phyloP scores from a whole-genome alignment of 1,140 invertebrate species.

The Octopus sinensis region DNA sequence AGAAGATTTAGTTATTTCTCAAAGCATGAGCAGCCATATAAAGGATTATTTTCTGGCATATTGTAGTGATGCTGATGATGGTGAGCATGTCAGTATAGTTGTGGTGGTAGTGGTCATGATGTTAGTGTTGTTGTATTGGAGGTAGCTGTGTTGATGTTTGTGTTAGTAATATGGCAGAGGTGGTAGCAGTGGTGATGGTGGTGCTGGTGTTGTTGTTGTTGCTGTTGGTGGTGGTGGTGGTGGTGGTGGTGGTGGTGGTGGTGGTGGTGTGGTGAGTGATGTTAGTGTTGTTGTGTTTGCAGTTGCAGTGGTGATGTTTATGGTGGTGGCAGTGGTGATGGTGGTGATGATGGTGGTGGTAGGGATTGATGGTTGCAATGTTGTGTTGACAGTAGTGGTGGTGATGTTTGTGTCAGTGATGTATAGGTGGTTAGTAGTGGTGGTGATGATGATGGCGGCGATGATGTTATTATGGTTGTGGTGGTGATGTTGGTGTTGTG shows the following conservation, averaged over 20 bases:
- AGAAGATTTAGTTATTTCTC: too few species aligned
- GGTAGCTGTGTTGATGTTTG: too few species aligned
- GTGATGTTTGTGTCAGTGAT: neutral
- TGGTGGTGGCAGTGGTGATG: neutral
- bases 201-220: too few species aligned
- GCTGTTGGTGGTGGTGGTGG: neutral
- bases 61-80: too few species aligned
- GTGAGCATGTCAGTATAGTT: too few species aligned
- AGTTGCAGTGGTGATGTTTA: neutral
- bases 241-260: neutral
- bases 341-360: neutral
- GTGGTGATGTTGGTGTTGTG: neutral
- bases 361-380: neutral
- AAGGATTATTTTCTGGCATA: too few species aligned
- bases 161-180: too few species aligned
- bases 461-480: neutral
- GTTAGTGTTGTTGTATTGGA: too few species aligned
- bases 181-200: too few species aligned
- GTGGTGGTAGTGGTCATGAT: too few species aligned
- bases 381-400: neutral
- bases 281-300: neutral
- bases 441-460: neutral
- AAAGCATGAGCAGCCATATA: too few species aligned
- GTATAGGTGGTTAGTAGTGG: neutral
- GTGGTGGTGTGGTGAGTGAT: neutral